phyloP scores from a whole-genome alignment of 2,888 invertebrate species.

The Augiades crinisus region DNA sequence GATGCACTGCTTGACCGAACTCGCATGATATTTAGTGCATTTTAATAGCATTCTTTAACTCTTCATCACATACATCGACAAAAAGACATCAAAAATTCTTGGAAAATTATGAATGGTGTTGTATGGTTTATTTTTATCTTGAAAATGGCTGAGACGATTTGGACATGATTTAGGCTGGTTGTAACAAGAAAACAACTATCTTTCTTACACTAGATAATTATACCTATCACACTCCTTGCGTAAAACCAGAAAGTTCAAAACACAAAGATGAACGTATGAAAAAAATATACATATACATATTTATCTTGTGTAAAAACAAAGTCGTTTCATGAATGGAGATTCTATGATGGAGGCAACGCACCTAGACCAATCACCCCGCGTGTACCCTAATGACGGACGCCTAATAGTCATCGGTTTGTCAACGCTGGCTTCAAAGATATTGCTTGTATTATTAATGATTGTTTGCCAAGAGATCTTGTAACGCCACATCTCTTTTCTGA shows the following conservation, averaged over 20 bases:
- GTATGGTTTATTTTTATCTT: too few species aligned
- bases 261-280: too few species aligned
- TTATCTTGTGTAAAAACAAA: not conserved
- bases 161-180: too few species aligned
- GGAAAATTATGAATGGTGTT: too few species aligned
- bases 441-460: not conserved
- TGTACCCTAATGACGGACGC: not conserved
- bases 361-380: not conserved
- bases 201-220: too few species aligned
- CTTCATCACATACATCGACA: not conserved
- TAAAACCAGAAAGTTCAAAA: too few species aligned
- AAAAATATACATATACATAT: too few species aligned
- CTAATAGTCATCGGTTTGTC: constrained; percentile 1
- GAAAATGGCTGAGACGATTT: too few species aligned
- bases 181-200: too few species aligned
- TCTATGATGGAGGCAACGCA: not conserved
- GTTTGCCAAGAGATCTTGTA: constrained; percentile 3
- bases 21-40: constrained; percentile 3
- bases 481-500: not conserved
- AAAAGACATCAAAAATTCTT: too few species aligned
- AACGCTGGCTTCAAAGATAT: constrained; percentile 1
- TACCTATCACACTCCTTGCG: too few species aligned
- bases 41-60: not conserved
- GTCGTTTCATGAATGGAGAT: not conserved
- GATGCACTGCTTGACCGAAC: constrained; percentile 1